Evolutionary conservation across 64 coral and sea anemone species (phyloP).

Genomic region (Catalaphyllia jardinei): DNA sequence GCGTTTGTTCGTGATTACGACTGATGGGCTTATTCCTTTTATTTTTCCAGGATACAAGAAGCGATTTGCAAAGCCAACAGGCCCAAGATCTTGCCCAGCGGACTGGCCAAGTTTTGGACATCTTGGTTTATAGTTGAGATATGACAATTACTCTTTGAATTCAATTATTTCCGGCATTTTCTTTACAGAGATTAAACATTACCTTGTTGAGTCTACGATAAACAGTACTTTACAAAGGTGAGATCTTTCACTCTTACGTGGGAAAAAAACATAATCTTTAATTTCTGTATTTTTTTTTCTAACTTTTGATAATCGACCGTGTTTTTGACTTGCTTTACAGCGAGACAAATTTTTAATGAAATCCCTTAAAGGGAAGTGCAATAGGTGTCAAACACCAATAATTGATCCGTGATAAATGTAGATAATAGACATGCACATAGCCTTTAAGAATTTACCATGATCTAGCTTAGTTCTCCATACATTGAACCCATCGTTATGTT

Average conservation of each 20-base stretch:
- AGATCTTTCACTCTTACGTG: no score
- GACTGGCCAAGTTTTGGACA: conserved; percentile 32
- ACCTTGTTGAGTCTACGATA: no score
- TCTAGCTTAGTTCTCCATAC: no score
- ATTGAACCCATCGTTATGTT: neutral
- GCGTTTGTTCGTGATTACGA: neutral
- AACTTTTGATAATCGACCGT: neutral
- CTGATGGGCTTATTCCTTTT: neutral
- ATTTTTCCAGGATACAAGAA: conserved; percentile 26
- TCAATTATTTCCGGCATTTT: neutral
- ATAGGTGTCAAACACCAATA: neutral
- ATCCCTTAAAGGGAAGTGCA: neutral
- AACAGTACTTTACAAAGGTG: no score
- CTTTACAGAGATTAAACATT: neutral
- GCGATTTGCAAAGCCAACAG: neutral
- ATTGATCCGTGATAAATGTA: neutral
- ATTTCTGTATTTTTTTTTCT: neutral
- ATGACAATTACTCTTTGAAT: neutral
- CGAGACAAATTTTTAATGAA: neutral
- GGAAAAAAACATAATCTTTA: neutral
- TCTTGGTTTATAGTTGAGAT: neutral
- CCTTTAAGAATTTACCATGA: no score
- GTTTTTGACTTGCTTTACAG: neutral
- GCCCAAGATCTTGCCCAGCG: conserved; percentile 25
- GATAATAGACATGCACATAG: neutral